A percentile compares a stretch with the other conserved stretches of the same genome.
phyloP scores from a whole-genome alignment of 2,113 vertebrate species.

The Zonotrichia leucophrys region DNA sequence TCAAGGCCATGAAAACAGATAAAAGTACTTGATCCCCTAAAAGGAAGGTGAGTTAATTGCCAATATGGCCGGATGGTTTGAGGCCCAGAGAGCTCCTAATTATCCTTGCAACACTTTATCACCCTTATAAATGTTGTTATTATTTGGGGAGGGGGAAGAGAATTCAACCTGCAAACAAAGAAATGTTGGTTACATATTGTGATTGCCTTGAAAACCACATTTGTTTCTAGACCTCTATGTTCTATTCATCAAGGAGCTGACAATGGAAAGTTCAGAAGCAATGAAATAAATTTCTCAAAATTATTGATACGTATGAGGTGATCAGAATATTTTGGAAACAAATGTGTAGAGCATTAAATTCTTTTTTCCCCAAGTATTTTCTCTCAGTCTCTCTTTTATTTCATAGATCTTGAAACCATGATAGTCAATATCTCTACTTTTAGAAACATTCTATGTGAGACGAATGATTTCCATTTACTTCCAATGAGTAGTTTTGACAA shows the following conservation, averaged over 20 bases:
- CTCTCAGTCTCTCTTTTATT: background rate
- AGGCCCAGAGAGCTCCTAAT: background rate
- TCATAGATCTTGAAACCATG: background rate
- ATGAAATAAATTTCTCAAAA: background rate
- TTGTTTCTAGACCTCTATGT: background rate
- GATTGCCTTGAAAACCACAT: background rate
- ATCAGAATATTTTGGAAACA: slow-evolving; percentile 17
- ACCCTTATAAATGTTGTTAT: background rate
- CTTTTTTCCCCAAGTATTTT: background rate
- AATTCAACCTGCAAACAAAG: background rate
- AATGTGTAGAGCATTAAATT: background rate
- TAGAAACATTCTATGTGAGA: background rate
- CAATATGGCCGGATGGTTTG: background rate
- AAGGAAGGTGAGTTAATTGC: background rate
- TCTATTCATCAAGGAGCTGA: background rate
- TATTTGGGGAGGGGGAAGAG: background rate
- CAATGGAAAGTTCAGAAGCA: background rate
- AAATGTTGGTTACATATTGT: background rate
- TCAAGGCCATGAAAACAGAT: background rate
- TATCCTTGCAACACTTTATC: background rate
- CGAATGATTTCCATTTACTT: background rate
- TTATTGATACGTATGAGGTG: background rate
- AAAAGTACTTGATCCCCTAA: background rate
- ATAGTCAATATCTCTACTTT: background rate
- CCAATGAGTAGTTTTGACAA: background rate